phyloP scores from a whole-genome alignment of 2,797 vertebrate genomes.

The Rhabdomys pumilio region DNA sequence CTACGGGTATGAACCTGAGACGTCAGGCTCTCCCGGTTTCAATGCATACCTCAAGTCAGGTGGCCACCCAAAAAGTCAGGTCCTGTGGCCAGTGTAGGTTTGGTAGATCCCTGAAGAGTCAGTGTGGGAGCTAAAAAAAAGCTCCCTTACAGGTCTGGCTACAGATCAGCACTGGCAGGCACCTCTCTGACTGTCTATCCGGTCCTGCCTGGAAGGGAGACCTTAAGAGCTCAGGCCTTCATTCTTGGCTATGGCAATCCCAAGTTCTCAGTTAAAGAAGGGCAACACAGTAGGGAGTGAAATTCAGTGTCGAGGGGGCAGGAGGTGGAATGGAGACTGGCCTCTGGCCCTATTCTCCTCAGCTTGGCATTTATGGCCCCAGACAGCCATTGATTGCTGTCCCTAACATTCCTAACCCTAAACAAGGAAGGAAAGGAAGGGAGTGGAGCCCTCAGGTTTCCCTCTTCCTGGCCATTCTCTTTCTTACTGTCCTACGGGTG shows the following conservation, averaged over 20 bases:
- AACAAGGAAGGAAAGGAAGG: conserved; percentile 77
- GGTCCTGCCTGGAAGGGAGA: not conserved
- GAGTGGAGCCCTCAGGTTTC: conserved; percentile 58
- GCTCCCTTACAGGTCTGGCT: not conserved
- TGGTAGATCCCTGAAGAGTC: conserved; percentile 47
- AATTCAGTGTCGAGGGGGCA: conserved; percentile 81
- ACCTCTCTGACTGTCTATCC: not conserved
- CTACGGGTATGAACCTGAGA: not conserved
- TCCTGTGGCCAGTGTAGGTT: not conserved
- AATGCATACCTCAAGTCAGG: not conserved
- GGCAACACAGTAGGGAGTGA: conserved; percentile 77
- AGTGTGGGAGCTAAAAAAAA: not conserved
- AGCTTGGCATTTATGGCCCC: conserved; percentile 87
- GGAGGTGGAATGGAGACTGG: conserved; percentile 68
- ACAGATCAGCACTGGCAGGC: not conserved
- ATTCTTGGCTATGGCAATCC: conserved; percentile 67
- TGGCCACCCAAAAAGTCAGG: conserved; percentile 48
- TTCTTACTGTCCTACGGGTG: conserved; percentile 6
- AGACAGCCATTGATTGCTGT: conserved; percentile 88
- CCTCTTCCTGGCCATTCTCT: conserved; percentile 35
- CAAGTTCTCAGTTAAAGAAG: conserved; percentile 86
- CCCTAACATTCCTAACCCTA: conserved; percentile 86
- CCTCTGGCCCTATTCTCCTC: conserved; percentile 76
- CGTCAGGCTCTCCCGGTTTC: not conserved
- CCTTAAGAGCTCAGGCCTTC: not conserved